Evolutionary conservation across 2,797 vertebrate species (phyloP).

Genomic region (Phrynocephalus forsythii): DNA sequence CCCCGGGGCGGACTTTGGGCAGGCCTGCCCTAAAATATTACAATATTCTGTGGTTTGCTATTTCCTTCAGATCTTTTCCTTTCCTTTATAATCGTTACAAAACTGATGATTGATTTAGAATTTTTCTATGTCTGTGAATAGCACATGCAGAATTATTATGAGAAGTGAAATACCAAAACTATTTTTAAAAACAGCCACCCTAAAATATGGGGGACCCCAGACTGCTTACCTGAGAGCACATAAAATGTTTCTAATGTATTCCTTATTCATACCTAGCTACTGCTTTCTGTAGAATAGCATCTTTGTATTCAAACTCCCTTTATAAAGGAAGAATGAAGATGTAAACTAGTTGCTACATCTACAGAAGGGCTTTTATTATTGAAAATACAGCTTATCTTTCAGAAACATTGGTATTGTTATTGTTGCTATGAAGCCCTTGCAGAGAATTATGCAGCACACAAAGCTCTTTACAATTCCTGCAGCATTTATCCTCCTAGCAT

Average conservation of each 20-base stretch:
- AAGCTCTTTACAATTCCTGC: background rate
- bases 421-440: background rate
- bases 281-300: background rate
- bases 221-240: background rate
- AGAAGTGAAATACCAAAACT: background rate
- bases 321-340: background rate
- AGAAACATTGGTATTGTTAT: conserved; percentile 1
- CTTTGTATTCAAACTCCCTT: background rate
- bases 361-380: background rate
- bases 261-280: background rate
- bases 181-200: background rate
- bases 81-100: background rate
- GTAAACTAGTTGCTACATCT: background rate
- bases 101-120: background rate
- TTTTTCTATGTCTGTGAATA: background rate
- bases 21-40: no score
- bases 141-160: background rate
- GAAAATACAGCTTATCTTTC: background rate
- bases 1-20: no score
- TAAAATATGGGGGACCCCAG: background rate
- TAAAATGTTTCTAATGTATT: background rate
- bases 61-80: background rate
- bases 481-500: background rate
- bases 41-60: background rate
- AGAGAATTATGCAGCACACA: background rate